phyloP scores from a whole-genome alignment of 2,888 invertebrate species.

The Apotomis turbidana region DNA sequence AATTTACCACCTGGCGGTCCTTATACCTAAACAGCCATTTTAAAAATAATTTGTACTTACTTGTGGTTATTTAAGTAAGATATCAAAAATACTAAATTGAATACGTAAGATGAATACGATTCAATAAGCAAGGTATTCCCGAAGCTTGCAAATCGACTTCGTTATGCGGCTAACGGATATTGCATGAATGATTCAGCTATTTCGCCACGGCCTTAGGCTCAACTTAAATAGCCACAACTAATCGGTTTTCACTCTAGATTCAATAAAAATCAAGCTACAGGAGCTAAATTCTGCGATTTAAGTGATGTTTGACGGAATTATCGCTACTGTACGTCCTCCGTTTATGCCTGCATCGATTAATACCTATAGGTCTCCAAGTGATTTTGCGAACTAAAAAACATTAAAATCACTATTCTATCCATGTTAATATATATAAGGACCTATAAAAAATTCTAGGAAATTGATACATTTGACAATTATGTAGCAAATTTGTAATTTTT shows the following conservation, averaged over 20 bases:
- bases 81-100: not conserved
- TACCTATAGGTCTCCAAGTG: no score
- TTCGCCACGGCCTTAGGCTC: slow-evolving; percentile 40
- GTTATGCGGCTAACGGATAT: slow-evolving; percentile 30
- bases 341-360: no score
- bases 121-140: slow-evolving; percentile 8
- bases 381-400: no score
- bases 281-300: no score
- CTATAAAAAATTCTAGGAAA: no score
- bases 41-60: not conserved
- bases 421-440: no score
- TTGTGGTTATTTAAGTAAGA: not conserved
- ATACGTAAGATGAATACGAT: slow-evolving; percentile 6
- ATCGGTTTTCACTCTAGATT: slow-evolving; percentile 11
- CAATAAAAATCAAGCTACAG: not conserved
- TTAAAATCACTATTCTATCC: no score
- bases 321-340: no score
- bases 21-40: no score
- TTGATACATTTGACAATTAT: no score
- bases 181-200: slow-evolving; percentile 47
- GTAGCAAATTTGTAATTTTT: no score
- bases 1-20: no score
- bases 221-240: slow-evolving; percentile 9
- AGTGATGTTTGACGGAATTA: not conserved
- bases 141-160: slow-evolving; percentile 19